Evolutionary conservation across 2,888 invertebrate species (phyloP).

Genomic region (Theristus sp.): DNA sequence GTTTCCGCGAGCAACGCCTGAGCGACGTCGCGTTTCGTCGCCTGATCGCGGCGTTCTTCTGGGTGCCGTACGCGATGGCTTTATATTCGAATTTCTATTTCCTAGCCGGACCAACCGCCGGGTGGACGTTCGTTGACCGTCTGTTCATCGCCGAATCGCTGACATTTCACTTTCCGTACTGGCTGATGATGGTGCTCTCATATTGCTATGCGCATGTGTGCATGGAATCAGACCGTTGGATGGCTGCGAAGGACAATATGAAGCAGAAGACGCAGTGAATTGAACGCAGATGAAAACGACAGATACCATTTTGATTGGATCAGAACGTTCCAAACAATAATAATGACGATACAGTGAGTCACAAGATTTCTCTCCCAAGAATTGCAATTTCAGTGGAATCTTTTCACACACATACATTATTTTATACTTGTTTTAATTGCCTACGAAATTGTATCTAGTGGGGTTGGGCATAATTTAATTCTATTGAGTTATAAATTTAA

Average conservation of each 20-base stretch:
- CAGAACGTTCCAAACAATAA: no score
- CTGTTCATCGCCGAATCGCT: conserved; percentile 26
- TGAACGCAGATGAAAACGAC: no score
- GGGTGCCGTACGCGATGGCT: conserved; percentile 24
- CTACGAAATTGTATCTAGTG: no score
- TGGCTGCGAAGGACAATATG: not conserved
- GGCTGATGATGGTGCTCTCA: conserved; percentile 20
- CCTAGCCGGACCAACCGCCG: conserved; percentile 18
- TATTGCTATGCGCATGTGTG: conserved; percentile 22
- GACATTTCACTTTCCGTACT: conserved; percentile 20
- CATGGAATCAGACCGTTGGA: conserved; percentile 16
- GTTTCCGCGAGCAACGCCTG: not conserved
- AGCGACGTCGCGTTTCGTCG: not conserved
- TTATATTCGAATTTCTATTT: conserved; percentile 29
- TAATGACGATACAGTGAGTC: no score
- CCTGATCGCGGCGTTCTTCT: conserved; percentile 15
- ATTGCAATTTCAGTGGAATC: no score
- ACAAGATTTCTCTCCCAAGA: no score
- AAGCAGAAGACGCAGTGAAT: not conserved
- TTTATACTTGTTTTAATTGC: no score
- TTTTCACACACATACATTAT: no score
- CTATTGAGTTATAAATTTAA: no score
- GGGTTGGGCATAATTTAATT: no score
- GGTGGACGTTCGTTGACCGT: conserved; percentile 11
- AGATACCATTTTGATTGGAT: no score